phyloP scores from a whole-genome alignment of 2,113 vertebrate species.

The Phalacrocorax pelagicus region DNA sequence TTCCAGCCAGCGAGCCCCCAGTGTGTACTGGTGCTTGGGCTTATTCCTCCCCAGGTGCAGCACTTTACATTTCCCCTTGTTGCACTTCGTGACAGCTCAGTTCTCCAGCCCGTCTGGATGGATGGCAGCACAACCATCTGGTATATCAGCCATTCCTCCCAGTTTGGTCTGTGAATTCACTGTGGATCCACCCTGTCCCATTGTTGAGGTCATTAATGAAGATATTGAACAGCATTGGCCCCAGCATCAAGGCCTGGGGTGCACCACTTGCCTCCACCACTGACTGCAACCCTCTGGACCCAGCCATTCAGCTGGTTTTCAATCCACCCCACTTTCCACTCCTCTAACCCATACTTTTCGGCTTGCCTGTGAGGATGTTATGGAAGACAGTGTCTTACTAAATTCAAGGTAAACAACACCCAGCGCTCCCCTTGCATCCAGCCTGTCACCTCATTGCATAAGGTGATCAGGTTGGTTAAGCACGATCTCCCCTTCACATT shows the following conservation, averaged over 20 bases:
- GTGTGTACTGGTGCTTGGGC: background rate
- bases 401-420: background rate
- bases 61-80: background rate
- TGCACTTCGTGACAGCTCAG: background rate
- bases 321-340: background rate
- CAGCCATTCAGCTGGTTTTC: background rate
- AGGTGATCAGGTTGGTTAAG: accelerated
- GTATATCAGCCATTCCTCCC: background rate
- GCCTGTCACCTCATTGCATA: background rate
- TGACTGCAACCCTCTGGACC: background rate
- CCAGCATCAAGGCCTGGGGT: background rate
- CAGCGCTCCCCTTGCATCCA: accelerated
- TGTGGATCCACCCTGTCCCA: background rate
- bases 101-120: background rate
- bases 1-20: background rate
- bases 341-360: background rate
- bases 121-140: background rate
- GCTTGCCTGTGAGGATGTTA: background rate
- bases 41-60: background rate
- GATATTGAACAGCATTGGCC: background rate
- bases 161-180: background rate
- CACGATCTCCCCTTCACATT: accelerated
- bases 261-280: background rate
- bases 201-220: background rate
- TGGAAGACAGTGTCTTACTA: accelerated